phyloP scores from a whole-genome alignment of 2,797 vertebrate species.

The Xenopus petersii region DNA sequence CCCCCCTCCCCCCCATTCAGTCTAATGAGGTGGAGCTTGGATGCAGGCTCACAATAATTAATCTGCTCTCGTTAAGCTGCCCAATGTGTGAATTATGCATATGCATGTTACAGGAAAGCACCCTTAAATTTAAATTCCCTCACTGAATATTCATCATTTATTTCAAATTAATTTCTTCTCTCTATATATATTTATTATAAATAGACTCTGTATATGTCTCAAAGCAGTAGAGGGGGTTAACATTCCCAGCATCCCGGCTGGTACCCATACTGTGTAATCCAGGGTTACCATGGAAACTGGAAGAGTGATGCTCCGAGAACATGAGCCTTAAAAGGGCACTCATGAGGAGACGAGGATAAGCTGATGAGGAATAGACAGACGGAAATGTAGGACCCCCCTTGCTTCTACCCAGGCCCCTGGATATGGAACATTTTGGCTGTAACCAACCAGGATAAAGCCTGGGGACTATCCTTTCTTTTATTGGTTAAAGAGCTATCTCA shows the following conservation, averaged over 20 bases:
- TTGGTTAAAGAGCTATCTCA: conserved; percentile 1
- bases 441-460: conserved; percentile 11
- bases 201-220: neutral
- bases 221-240: conserved; percentile 19
- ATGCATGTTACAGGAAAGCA: neutral
- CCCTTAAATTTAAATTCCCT: neutral
- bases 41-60: neutral
- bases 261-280: conserved; percentile 44
- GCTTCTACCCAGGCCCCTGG: neutral
- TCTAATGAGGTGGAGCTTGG: neutral
- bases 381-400: conserved; percentile 3
- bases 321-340: conserved; percentile 33
- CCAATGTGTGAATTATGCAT: neutral
- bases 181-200: neutral
- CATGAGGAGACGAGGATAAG: neutral
- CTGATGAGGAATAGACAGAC: neutral
- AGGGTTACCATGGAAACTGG: conserved; percentile 42
- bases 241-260: conserved; percentile 21
- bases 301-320: conserved; percentile 30
- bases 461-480: neutral
- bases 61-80: conserved; percentile 13
- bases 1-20: neutral
- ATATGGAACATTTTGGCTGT: conserved; percentile 23
- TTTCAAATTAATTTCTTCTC: no score
- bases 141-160: no score